Evolutionary conservation across 1,140 invertebrate species (phyloP).

Genomic region (Drosophila ambigua): DNA sequence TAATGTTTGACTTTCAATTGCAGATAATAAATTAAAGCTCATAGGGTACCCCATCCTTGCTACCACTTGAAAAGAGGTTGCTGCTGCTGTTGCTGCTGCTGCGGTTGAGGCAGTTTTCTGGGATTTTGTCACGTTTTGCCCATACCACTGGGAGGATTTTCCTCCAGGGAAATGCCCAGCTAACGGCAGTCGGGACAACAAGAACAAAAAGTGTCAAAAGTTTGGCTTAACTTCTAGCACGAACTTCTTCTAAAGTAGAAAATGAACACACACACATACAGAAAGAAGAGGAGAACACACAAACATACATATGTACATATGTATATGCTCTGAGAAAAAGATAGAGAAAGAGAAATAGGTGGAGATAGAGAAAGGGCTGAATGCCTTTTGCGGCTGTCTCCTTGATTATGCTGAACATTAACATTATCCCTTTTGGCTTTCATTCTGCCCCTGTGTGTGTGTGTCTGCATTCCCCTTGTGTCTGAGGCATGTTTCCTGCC

Average conservation of each 20-base stretch:
- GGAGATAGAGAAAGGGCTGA: slow-evolving; percentile 39
- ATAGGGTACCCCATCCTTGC: slow-evolving; percentile 12
- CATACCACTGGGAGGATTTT: slow-evolving; percentile 27
- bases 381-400: slow-evolving; percentile 35
- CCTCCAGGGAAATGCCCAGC: slow-evolving; percentile 11
- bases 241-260: slow-evolving; percentile 43
- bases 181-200: slow-evolving; percentile 17
- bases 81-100: slow-evolving; percentile 7
- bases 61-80: slow-evolving; percentile 11
- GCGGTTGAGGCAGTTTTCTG: slow-evolving; percentile 43
- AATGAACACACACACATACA: slow-evolving; percentile 23
- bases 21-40: slow-evolving; percentile 55
- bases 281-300: slow-evolving; percentile 35
- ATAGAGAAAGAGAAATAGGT: slow-evolving; percentile 10
- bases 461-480: slow-evolving; percentile 2
- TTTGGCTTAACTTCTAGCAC: slow-evolving; percentile 71
- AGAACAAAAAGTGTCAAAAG: slow-evolving; percentile 67
- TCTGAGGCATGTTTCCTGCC: slow-evolving; percentile 38
- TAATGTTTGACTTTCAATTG: not conserved
- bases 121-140: slow-evolving; percentile 53
- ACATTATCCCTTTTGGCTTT: slow-evolving; percentile 66
- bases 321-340: not conserved
- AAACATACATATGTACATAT: not conserved
- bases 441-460: slow-evolving; percentile 6
- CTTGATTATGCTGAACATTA: slow-evolving; percentile 64